Evolutionary conservation across 2,113 vertebrate genomes (phyloP).

Genomic region (Oreochromis niloticus): DNA sequence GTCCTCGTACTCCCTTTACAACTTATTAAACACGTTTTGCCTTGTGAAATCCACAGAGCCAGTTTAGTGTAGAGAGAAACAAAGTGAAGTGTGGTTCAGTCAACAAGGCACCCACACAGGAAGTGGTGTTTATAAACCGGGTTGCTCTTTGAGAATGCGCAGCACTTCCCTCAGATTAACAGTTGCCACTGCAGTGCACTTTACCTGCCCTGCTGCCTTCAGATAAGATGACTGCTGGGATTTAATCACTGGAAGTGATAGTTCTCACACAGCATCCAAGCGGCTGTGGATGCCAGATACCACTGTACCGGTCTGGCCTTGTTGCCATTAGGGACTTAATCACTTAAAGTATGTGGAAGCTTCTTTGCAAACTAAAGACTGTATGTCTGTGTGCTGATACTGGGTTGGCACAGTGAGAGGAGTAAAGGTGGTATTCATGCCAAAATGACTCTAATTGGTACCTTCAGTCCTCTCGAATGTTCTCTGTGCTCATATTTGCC

Average conservation of each 20-base stretch:
- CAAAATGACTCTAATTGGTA: neutral
- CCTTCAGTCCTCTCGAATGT: neutral
- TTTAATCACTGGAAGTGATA: slow-evolving; percentile 46
- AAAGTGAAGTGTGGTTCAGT: neutral
- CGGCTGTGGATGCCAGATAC: slow-evolving; percentile 36
- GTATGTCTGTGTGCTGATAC: neutral
- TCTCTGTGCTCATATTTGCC: neutral
- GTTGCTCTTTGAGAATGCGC: slow-evolving; percentile 24
- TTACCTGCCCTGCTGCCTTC: slow-evolving; percentile 49
- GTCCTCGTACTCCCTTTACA: neutral
- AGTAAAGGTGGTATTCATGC: neutral
- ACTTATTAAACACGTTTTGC: neutral
- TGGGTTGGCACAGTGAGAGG: neutral
- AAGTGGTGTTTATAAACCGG: slow-evolving; percentile 34
- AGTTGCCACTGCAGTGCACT: slow-evolving; percentile 1
- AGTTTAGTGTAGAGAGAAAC: neutral
- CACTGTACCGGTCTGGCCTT: neutral
- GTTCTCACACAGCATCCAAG: neutral
- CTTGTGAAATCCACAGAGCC: neutral
- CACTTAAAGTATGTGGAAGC: slow-evolving; percentile 8
- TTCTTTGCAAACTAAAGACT: slow-evolving; percentile 12
- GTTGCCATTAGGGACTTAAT: slow-evolving; percentile 1
- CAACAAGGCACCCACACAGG: slow-evolving; percentile 22
- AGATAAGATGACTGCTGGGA: slow-evolving; percentile 47
- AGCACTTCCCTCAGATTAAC: slow-evolving; percentile 37